These are phyloP conservation scores for Cariama cristata DNA, from an alignment of 2,113 vertebrate genomes.

Conservation along the genomic window DNA sequence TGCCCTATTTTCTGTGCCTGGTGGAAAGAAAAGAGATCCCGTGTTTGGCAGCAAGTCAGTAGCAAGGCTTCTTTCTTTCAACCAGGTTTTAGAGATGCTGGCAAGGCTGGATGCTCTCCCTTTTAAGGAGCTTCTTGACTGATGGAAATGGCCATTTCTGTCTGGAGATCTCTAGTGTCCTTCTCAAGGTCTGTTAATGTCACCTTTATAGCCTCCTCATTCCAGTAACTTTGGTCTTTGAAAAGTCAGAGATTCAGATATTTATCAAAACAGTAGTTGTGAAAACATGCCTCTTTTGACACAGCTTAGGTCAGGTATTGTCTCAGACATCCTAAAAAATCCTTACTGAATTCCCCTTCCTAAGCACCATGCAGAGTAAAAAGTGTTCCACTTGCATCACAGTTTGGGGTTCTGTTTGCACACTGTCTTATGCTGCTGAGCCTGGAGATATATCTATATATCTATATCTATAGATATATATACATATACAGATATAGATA, in stretches of 20 bases:
- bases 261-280: neutral
- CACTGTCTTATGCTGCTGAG: neutral
- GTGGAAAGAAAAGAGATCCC: neutral
- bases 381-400: neutral
- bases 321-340: neutral
- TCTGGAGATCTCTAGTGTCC: neutral
- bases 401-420: neutral
- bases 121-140: neutral
- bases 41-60: neutral
- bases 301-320: neutral
- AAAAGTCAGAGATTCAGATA: neutral
- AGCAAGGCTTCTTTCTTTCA: neutral
- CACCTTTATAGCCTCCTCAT: neutral
- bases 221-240: neutral
- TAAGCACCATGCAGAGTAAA: neutral
- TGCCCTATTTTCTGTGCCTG: neutral
- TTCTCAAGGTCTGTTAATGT: neutral
- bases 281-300: neutral
- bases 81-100: neutral
- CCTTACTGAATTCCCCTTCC: neutral
- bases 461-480: no score
- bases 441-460: neutral
- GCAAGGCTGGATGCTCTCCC: neutral
- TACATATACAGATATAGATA: rapidly evolving
- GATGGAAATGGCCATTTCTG: neutral